Evolutionary conservation across 1,140 invertebrate genomes (phyloP).

Genomic region (Colletes gigas): DNA sequence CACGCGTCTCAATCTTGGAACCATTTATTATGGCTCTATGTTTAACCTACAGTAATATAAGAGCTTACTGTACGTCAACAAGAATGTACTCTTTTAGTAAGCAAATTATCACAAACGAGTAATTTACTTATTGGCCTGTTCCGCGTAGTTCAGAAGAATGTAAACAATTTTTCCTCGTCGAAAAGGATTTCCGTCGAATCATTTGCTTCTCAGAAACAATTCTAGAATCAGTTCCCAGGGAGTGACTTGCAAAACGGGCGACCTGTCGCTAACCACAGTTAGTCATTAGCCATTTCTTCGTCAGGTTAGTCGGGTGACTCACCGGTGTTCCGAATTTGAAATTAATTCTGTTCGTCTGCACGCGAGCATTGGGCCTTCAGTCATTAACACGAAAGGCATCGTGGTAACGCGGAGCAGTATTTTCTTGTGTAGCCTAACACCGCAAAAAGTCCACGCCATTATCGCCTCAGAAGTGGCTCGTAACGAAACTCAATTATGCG

Average conservation of each 20-base stretch:
- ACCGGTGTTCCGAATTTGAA: slow-evolving; percentile 31
- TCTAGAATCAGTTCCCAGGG: background rate
- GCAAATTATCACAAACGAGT: no score
- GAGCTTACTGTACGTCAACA: no score
- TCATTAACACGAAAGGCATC: slow-evolving; percentile 27
- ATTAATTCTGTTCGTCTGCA: slow-evolving; percentile 31
- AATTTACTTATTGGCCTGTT: no score
- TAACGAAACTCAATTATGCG: slow-evolving; percentile 27
- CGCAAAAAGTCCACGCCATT: slow-evolving; percentile 20
- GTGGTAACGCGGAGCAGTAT: background rate
- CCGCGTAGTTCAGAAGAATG: no score
- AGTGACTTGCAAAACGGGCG: background rate
- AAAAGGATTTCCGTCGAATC: background rate
- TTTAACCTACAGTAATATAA: no score
- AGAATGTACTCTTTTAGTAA: no score
- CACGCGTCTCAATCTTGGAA: no score
- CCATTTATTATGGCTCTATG: no score
- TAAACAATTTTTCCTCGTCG: background rate
- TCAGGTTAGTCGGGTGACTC: slow-evolving; percentile 12
- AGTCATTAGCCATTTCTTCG: slow-evolving; percentile 18
- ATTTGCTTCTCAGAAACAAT: background rate
- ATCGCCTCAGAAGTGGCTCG: slow-evolving; percentile 7
- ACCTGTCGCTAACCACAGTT: slow-evolving; percentile 18
- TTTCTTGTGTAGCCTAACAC: background rate
- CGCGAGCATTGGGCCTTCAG: slow-evolving; percentile 20